These are phyloP conservation scores for Octopus sinensis DNA, from an alignment of 1,140 invertebrate species.

Conservation along the genomic window DNA sequence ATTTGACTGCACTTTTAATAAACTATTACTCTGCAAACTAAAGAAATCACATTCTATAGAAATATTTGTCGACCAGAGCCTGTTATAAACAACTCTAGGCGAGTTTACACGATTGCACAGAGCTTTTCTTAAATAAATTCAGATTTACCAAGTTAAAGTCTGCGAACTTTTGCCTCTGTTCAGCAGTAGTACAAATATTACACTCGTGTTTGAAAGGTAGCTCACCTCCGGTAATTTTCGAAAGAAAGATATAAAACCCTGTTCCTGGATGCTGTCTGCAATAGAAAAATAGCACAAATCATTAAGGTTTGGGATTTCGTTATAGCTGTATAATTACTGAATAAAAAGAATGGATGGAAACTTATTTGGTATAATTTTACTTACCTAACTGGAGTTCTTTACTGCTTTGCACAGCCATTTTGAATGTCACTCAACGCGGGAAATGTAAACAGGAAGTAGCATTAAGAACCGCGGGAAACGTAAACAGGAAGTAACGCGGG, in stretches of 20 bases:
- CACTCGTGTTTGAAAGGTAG: too few relatives aligned
- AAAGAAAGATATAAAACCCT: constrained; percentile 45
- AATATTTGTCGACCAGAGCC: background rate
- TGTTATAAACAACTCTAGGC: background rate
- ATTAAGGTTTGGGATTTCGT: background rate
- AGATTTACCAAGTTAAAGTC: background rate
- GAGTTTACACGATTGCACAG: background rate
- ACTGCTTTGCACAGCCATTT: constrained; percentile 38
- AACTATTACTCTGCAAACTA: too few relatives aligned
- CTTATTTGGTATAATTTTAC: background rate
- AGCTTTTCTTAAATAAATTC: background rate
- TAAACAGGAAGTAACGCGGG: constrained; percentile 1
- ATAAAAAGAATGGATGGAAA: background rate
- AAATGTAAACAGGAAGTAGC: constrained; percentile 12
- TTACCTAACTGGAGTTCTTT: constrained; percentile 40
- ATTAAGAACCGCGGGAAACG: background rate
- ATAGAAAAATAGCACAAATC: constrained; percentile 20
- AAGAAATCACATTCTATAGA: background rate
- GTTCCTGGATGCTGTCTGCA: constrained; percentile 45
- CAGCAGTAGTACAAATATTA: background rate
- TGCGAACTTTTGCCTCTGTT: background rate
- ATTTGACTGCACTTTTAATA: too few relatives aligned
- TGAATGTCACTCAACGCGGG: constrained; percentile 11
- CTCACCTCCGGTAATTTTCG: constrained; percentile 46
- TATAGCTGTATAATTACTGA: background rate